These are phyloP conservation scores for Zingel zingel DNA, from an alignment of 2,113 vertebrate species.

Conservation along the genomic window DNA sequence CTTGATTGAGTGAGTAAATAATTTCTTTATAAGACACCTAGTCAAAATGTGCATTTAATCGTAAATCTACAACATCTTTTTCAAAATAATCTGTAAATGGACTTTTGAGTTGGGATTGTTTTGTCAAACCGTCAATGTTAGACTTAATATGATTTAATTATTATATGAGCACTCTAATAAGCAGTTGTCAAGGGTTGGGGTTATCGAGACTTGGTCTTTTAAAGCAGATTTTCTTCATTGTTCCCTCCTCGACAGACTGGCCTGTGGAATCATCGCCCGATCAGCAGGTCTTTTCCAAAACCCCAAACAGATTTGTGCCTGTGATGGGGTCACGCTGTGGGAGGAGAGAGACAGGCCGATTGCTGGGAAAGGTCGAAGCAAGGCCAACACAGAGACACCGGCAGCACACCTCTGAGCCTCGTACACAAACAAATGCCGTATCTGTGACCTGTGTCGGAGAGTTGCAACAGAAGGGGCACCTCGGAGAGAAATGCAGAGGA, in stretches of 20 bases:
- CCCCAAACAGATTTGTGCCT: slow-evolving; percentile 90
- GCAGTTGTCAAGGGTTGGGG: background rate
- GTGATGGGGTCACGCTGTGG: slow-evolving; percentile 93
- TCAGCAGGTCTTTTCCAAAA: slow-evolving; percentile 93
- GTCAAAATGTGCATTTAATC: background rate
- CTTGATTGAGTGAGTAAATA: background rate
- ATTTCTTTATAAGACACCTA: background rate
- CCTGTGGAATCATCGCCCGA: slow-evolving; percentile 93
- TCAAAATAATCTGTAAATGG: background rate
- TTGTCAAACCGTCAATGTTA: background rate
- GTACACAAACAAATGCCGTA: background rate
- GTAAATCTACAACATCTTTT: no score
- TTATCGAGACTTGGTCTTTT: background rate
- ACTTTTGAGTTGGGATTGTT: background rate
- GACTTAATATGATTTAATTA: background rate
- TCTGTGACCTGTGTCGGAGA: background rate
- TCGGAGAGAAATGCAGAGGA: background rate
- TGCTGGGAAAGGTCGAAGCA: slow-evolving; percentile 84
- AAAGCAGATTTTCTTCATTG: no score
- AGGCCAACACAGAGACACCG: slow-evolving; percentile 38
- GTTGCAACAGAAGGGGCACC: background rate
- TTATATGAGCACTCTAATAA: background rate
- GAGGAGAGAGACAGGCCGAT: slow-evolving; percentile 89
- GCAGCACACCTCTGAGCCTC: slow-evolving; percentile 81
- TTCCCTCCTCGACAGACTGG: slow-evolving; percentile 80